phyloP scores from a whole-genome alignment of 2,888 invertebrate species.

The Agonopterix heracliana region DNA sequence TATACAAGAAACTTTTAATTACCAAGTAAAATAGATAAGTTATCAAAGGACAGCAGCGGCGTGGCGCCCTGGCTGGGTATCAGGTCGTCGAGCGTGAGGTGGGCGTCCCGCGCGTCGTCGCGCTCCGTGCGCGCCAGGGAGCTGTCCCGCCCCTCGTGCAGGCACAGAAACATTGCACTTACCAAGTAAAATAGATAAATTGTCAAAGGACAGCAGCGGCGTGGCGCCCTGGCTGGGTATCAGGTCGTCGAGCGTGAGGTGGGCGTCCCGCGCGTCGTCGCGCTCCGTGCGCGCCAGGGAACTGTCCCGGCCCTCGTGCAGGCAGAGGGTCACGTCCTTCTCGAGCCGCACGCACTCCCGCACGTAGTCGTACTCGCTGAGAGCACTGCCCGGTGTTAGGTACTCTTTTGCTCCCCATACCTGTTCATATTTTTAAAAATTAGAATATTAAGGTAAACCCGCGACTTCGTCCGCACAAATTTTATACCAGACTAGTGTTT shows the following conservation, averaged over 20 bases:
- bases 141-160: constrained; percentile 80
- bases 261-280: constrained; percentile 87
- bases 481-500: too few species aligned
- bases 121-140: constrained; percentile 85
- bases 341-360: constrained; percentile 95
- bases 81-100: constrained; percentile 85
- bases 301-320: constrained; percentile 80
- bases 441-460: too few species aligned
- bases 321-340: constrained; percentile 85
- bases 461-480: too few species aligned
- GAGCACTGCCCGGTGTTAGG: constrained; percentile 86
- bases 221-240: constrained; percentile 83
- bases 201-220: constrained; percentile 86
- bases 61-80: constrained; percentile 83
- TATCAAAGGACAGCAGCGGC: constrained; percentile 86
- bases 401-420: constrained; percentile 94
- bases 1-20: too few species aligned
- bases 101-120: constrained; percentile 87
- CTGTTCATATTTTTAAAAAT: constrained; percentile 45
- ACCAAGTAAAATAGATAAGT: constrained; percentile 90
- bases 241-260: constrained; percentile 85
- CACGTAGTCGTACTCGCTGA: constrained; percentile 94
- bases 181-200: constrained; percentile 90
- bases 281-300: constrained; percentile 85
- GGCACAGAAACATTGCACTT: constrained; percentile 50